phyloP scores from a whole-genome alignment of 2,888 invertebrate genomes.

The Drosophila macrospina region DNA sequence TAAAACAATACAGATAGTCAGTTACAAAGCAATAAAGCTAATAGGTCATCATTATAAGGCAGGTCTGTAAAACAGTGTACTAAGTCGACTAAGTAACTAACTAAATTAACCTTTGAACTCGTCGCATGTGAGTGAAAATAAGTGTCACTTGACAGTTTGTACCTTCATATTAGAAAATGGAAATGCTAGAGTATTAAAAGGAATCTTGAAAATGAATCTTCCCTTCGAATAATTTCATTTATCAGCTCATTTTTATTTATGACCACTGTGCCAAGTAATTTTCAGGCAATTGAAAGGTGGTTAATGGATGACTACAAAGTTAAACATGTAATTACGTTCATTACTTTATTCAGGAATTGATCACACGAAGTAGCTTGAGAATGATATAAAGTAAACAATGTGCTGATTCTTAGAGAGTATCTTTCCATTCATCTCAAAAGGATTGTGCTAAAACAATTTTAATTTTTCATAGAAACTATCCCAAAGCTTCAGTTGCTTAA shows the following conservation, averaged over 20 bases:
- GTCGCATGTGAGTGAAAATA: not conserved
- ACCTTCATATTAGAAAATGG: too few relatives aligned
- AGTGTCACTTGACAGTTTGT: too few relatives aligned
- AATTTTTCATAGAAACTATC: slow-evolving; percentile 74
- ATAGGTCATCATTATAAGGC: not conserved
- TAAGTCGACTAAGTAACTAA: not conserved
- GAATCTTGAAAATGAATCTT: too few relatives aligned
- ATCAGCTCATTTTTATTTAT: too few relatives aligned
- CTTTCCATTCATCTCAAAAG: not conserved
- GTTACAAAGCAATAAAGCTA: not conserved
- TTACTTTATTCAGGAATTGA: not conserved
- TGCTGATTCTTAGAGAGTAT: too few relatives aligned
- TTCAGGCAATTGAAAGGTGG: not conserved
- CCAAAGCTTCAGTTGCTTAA: slow-evolving; percentile 77
- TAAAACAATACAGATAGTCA: not conserved
- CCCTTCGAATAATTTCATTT: too few relatives aligned
- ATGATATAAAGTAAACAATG: not conserved
- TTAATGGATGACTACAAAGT: not conserved
- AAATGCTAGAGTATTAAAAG: too few relatives aligned
- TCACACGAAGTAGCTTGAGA: not conserved
- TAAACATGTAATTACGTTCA: not conserved
- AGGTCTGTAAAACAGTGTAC: not conserved
- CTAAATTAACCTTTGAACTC: not conserved
- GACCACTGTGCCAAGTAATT: not conserved
- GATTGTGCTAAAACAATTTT: slow-evolving; percentile 36